Conservation (phyloP, 2,888 invertebrate genomes). For the Diarsia rubi region DNA sequence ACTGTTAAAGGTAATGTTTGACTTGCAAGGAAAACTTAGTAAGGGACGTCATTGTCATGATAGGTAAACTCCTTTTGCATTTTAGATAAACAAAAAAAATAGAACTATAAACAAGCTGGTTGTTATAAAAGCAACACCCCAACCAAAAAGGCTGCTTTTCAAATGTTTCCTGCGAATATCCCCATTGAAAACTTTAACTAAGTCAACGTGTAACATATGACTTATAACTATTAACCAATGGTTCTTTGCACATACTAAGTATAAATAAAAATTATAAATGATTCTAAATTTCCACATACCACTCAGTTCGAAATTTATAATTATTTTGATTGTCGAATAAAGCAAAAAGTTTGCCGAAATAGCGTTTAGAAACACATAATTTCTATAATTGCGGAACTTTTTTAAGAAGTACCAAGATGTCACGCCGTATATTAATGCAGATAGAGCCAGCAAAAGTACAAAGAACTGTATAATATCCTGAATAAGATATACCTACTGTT, state of each 20-base stretch:
- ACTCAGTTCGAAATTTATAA: too few species aligned
- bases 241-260: background rate
- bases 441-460: conserved; percentile 3
- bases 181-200: conserved; percentile 28
- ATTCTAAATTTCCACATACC: too few species aligned
- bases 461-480: conserved; percentile 6
- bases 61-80: too few species aligned
- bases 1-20: conserved; percentile 15
- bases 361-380: conserved; percentile 12
- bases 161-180: conserved; percentile 20
- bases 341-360: conserved; percentile 19
- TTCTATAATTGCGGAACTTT: conserved; percentile 11
- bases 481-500: conserved; percentile 9
- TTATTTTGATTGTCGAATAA: conserved; percentile 7
- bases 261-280: too few species aligned
- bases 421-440: conserved; percentile 22
- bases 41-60: too few species aligned
- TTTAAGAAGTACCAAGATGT: conserved; percentile 5
- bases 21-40: background rate
- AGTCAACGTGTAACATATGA: conserved; percentile 25
- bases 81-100: conserved; percentile 15
- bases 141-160: conserved; percentile 20
- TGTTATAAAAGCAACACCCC: conserved; percentile 8
- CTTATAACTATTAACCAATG: conserved; percentile 25
- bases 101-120: background rate